Evolutionary conservation across 2,888 invertebrate species (phyloP), one percentile per base, ranked within the genome.

Genomic region (Melieria omissa): DNA sequence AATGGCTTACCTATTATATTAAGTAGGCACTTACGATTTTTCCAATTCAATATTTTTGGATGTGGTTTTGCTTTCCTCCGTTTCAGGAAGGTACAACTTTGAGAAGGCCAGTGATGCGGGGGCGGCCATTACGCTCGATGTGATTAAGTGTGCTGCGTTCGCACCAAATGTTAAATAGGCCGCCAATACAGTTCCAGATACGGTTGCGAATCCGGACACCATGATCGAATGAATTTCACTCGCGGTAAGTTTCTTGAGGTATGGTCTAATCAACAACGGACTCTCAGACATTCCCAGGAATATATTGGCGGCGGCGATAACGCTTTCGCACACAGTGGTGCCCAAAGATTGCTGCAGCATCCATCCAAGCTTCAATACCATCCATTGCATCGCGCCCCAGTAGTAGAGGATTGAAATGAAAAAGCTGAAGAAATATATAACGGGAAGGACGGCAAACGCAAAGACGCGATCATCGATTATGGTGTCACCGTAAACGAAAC

Each of bases 221-320:
- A 98, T 95, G 12, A 99, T 90, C 0, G 97, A 93, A 85, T 98
- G 97, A 0, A 99, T 86, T 88, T 99, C 99, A 0, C 97, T 98
- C 45, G 91, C 90, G 0, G 99, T 99, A 84, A 99, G 74, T 47
- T 81, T 87, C n/a, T 89, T 85, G 9, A 99, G 86, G 80, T 97
- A 98, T 0, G 98, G 97, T 80, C 93, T 92, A 70, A 99, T 92
- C 70, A 99, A 85, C 62, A 99, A 86, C 0, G 96, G 94, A 4
- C 97, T 94, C 88, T 99, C 99, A 1, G 94, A 93, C 94, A 94
- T 94, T 73, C 98, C 98, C 16, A 99, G 88, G 82, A 99, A 99
- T 45, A 97, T 95, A 85, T 97, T 98, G 0, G 96, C 97, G 0
- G 97, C 94, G 12, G 96, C 92, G 75, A 93, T 96, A 55, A 98